Percentiles rank a stretch among this genome's conserved stretches.
These are phyloP conservation scores for Plecturocebus donacophilus DNA, from an alignment of 2,113 vertebrate genomes.

Conservation along the genomic window DNA sequence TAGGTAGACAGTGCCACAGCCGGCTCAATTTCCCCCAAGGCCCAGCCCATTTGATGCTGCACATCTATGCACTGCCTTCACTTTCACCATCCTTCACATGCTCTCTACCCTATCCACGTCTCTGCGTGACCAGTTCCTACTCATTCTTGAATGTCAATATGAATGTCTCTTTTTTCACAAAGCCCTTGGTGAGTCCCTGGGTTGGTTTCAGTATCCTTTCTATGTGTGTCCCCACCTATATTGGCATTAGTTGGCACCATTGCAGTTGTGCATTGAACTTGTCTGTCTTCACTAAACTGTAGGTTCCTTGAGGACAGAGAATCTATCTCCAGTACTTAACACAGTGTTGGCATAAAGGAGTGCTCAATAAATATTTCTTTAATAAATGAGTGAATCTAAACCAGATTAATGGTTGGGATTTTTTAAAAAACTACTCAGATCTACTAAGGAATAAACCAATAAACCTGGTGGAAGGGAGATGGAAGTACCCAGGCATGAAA, in stretches of 20 bases:
- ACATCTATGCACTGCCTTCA: neutral
- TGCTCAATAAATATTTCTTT: neutral
- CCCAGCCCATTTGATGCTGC: neutral
- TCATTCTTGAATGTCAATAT: neutral
- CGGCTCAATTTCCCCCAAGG: neutral
- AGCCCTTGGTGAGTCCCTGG: neutral
- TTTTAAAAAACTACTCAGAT: neutral
- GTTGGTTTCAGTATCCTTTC: neutral
- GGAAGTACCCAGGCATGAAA: neutral
- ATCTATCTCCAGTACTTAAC: neutral
- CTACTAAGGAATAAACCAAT: neutral
- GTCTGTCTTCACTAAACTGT: neutral
- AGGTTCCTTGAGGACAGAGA: neutral
- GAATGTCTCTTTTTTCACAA: neutral
- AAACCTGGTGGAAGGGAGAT: neutral
- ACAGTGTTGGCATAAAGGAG: neutral
- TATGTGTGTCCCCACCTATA: neutral
- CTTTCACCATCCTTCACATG: neutral
- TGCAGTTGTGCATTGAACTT: neutral
- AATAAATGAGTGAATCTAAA: conserved; percentile 16
- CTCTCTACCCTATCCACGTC: neutral
- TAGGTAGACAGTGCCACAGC: neutral
- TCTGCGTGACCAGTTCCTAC: neutral
- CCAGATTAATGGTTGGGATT: neutral
- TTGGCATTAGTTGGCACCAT: neutral